Conservation (phyloP, 2,113 vertebrate species). For the Boleophthalmus pectinirostris region DNA sequence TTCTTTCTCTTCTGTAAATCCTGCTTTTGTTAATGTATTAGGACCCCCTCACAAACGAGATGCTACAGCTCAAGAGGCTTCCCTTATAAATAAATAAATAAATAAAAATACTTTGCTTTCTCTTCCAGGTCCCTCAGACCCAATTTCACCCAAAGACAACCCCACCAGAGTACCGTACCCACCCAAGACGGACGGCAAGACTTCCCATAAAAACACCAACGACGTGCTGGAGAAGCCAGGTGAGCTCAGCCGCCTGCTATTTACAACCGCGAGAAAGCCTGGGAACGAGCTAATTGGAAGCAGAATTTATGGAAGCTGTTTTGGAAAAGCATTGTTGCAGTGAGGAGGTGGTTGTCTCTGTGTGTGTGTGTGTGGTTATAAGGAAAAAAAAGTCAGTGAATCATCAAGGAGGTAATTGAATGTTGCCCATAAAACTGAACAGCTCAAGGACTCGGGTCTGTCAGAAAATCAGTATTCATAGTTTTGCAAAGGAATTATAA, state of each 20-base stretch:
- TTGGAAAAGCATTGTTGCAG: constrained; percentile 13
- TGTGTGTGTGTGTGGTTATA: constrained; percentile 22
- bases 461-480: too few species aligned
- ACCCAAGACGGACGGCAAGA: constrained; percentile 85
- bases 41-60: too few species aligned
- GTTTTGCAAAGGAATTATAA: too few species aligned
- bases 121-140: constrained; percentile 87
- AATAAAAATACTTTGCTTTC: constrained; percentile 48
- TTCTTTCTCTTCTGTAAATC: too few species aligned
- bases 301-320: constrained; percentile 40
- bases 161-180: constrained; percentile 82
- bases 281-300: constrained; percentile 2
- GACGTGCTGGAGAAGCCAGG: constrained; percentile 71
- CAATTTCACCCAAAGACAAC: constrained; percentile 81
- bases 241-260: constrained; percentile 32
- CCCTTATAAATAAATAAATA: too few species aligned
- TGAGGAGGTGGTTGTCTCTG: constrained; percentile 21
- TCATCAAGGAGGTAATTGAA: constrained; percentile 69
- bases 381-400: constrained; percentile 47
- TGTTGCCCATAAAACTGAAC: constrained; percentile 73
- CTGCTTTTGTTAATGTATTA: too few species aligned
- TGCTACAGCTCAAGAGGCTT: too few species aligned
- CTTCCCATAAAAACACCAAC: constrained; percentile 71
- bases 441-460: constrained; percentile 38
- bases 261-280: constrained; percentile 4